Base-by-base conservation (phyloP, 2,113 vertebrate genomes). In the Anoplopoma fimbria region DNA sequence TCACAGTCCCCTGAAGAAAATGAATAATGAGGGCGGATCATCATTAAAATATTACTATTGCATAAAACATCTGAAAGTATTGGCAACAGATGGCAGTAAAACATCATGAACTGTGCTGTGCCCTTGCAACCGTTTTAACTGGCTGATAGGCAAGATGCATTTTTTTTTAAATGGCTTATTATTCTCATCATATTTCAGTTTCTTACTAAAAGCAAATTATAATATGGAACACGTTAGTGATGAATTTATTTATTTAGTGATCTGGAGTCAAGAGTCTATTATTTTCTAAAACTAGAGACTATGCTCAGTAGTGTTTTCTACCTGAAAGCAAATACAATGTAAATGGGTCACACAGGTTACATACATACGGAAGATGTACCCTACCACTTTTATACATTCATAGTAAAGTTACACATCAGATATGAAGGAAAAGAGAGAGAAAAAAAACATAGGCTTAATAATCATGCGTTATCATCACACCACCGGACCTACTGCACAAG, bases 1-100 rank as follows among this genome's bases (percentile, higher is more conserved):
- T 86, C 78, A 88, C 62, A 80, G 79, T 60, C 69, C 83, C 84
- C 76, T 57, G 71, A 62, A 89, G 80, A 85, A 82, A 90, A 89
- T 91, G 75, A 89, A 85, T 83, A 88, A 88, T 77, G 79, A 87
- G 69, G 47, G 57, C 79, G 77, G 77, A 79, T 87, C 79, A 87
- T 93, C 76, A 92, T 86, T 91, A 90, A 89, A 92, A 93, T 86
- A 91, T 93, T 85, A 88, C 83, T 83, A 74, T 77, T 91, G 77
- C 82, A 92, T 93, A 89, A 93, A 88, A 92, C 88, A 90, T 93
- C 88, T 82, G 74, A 91, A 86, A 85, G 79, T 77, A 81, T 91
- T 91, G 93, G 93, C 97, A 96, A 95, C 95, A 98, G 98, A 95
- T 97, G 98, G 97, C 97, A 97, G 96, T 96, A 97, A 96, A 96